phyloP scores from a whole-genome alignment of 2,888 invertebrate species.

The Malachius bipustulatus region DNA sequence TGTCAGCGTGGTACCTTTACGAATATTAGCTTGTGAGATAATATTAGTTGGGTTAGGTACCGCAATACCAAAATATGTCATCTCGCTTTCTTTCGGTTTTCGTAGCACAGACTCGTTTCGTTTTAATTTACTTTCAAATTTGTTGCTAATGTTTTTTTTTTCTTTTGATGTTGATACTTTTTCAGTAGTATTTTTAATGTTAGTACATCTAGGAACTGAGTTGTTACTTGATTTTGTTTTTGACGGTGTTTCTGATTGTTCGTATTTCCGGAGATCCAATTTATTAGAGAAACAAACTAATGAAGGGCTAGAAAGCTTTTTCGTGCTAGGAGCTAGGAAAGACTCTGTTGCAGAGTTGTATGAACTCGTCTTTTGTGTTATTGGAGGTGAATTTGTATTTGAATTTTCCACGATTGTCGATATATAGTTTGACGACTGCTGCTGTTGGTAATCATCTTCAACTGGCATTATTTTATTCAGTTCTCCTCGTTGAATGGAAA shows the following conservation, averaged over 20 bases:
- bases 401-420: too few relatives aligned
- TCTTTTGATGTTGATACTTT: slow-evolving; percentile 17
- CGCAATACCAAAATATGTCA: slow-evolving; percentile 34
- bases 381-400: too few relatives aligned
- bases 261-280: slow-evolving; percentile 6
- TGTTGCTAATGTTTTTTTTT: slow-evolving; percentile 17
- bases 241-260: slow-evolving; percentile 2
- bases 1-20: slow-evolving; percentile 21
- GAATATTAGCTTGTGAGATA: slow-evolving; percentile 22
- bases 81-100: slow-evolving; percentile 34
- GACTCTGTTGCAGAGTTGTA: too few relatives aligned
- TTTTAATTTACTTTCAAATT: slow-evolving; percentile 17
- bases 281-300: slow-evolving; percentile 23
- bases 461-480: too few relatives aligned
- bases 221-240: slow-evolving; percentile 3
- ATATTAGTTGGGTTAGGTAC: slow-evolving; percentile 24
- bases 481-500: too few relatives aligned
- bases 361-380: too few relatives aligned
- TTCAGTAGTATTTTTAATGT: slow-evolving; percentile 9
- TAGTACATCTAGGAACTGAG: slow-evolving; percentile 3
- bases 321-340: too few relatives aligned
- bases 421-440: too few relatives aligned
- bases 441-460: too few relatives aligned
- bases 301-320: slow-evolving; percentile 32
- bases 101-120: slow-evolving; percentile 28